Conservation (phyloP, 2,113 vertebrate genomes). For the Zosterops pallidus region DNA sequence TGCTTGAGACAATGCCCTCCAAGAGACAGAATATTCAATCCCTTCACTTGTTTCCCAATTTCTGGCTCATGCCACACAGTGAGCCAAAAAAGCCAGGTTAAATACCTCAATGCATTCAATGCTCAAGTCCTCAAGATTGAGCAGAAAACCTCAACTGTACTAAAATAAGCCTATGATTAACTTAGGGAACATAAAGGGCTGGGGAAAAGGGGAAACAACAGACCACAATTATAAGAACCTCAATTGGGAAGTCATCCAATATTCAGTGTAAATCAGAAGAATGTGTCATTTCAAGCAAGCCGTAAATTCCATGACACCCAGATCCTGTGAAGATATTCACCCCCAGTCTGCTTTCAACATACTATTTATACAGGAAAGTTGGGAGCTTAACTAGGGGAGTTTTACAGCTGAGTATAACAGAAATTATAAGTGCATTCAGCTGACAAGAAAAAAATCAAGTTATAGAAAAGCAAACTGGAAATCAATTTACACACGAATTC, state of each 20-base stretch:
- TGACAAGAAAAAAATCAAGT: not conserved
- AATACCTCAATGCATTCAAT: not conserved
- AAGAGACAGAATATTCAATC: not conserved
- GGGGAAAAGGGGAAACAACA: not conserved
- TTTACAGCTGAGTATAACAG: not conserved
- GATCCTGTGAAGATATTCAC: not conserved
- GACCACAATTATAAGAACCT: not conserved
- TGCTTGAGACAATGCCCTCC: not conserved
- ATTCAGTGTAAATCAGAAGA: not conserved
- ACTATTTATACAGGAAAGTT: not conserved
- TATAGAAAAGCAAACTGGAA: not conserved
- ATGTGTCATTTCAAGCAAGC: not conserved
- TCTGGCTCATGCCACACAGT: not conserved
- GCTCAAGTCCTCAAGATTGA: not conserved
- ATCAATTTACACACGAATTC: not conserved
- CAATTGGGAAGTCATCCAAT: not conserved
- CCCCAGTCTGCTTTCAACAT: not conserved
- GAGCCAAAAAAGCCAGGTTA: not conserved
- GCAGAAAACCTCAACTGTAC: not conserved
- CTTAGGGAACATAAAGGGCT: not conserved
- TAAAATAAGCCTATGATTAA: not conserved
- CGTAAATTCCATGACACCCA: not conserved
- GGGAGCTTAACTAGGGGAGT: slow-evolving; percentile 13
- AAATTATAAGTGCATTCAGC: not conserved
- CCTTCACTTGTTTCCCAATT: not conserved